Conservation (phyloP, 1,140 invertebrate species). For the Ceratosolen fusciceps region DNA sequence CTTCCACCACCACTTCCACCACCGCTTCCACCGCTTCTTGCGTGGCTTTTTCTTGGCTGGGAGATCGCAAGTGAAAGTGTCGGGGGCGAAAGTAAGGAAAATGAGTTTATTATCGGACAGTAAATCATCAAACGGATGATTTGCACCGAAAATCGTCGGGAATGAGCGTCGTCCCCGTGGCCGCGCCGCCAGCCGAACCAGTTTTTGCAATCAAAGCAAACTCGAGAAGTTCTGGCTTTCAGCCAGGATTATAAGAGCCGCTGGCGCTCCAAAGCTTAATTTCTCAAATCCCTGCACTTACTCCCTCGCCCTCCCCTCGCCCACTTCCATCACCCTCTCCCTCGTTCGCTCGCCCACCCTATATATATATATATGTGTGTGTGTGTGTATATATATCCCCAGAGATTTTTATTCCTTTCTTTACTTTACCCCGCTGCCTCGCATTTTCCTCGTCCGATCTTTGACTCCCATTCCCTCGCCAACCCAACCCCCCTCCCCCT, state of each 20-base stretch:
- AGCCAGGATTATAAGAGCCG: slow-evolving; percentile 63
- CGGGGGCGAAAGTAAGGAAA: neutral
- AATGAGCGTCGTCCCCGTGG: slow-evolving; percentile 44
- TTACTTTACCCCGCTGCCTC: neutral
- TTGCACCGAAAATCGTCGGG: slow-evolving; percentile 34
- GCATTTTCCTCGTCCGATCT: slow-evolving; percentile 20
- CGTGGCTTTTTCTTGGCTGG: too few species aligned
- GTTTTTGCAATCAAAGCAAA: slow-evolving; percentile 60
- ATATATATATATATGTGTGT: too few species aligned
- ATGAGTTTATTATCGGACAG: slow-evolving; percentile 33
- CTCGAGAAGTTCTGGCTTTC: slow-evolving; percentile 58
- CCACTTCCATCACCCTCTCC: neutral
- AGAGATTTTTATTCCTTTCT: slow-evolving; percentile 37
- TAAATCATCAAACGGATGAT: slow-evolving; percentile 43
- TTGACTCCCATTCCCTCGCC: neutral
- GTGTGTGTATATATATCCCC: too few species aligned
- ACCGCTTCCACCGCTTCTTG: too few species aligned
- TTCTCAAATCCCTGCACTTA: slow-evolving; percentile 61
- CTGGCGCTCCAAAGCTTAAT: slow-evolving; percentile 60
- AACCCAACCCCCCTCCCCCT: neutral
- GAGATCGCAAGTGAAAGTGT: neutral
- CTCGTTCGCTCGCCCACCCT: slow-evolving; percentile 1
- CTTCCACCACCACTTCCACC: too few species aligned
- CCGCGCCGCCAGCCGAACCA: neutral
- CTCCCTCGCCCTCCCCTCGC: neutral